A percentile compares a stretch with the other conserved stretches of the same genome.
These are phyloP conservation scores for Neopipo cinnamomea DNA, from an alignment of 2,113 vertebrate species.

Conservation along the genomic window DNA sequence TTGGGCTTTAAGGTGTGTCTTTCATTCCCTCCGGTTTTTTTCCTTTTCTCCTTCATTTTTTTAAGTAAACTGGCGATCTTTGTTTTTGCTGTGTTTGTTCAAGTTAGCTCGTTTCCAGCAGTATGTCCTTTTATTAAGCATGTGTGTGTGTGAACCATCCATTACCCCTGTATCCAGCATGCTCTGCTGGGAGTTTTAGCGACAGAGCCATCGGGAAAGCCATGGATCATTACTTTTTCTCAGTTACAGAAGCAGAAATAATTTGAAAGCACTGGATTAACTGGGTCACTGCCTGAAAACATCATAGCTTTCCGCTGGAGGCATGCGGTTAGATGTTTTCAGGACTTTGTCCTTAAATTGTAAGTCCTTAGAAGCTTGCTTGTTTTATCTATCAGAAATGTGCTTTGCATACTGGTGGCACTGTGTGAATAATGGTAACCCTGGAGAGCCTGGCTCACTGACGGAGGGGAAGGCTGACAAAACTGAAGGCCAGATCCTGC, in stretches of 20 bases:
- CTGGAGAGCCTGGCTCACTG: not conserved
- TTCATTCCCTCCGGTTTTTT: not conserved
- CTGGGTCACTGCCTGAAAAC: not conserved
- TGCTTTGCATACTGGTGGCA: not conserved
- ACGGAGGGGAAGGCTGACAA: not conserved
- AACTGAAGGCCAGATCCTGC: not conserved
- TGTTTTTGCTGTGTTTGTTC: not conserved
- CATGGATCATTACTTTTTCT: not conserved
- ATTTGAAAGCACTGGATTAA: constrained; percentile 29
- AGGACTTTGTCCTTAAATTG: constrained; percentile 24
- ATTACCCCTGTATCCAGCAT: not conserved
- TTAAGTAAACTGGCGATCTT: not conserved
- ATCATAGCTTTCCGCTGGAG: not conserved
- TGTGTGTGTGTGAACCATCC: not conserved
- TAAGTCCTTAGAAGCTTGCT: not conserved
- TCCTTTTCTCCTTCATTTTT: not conserved
- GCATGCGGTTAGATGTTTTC: not conserved
- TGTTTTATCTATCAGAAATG: not conserved
- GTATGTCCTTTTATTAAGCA: not conserved
- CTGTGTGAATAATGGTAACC: not conserved
- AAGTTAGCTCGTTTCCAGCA: not conserved
- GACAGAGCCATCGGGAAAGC: not conserved
- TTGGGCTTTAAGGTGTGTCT: not conserved
- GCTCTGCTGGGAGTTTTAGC: not conserved
- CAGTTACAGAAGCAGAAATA: constrained; percentile 32